Percentiles rank a stretch among this genome's conserved stretches.
Evolutionary conservation across 1,140 invertebrate genomes (phyloP).

Genomic region (Macrobrachium nipponense): DNA sequence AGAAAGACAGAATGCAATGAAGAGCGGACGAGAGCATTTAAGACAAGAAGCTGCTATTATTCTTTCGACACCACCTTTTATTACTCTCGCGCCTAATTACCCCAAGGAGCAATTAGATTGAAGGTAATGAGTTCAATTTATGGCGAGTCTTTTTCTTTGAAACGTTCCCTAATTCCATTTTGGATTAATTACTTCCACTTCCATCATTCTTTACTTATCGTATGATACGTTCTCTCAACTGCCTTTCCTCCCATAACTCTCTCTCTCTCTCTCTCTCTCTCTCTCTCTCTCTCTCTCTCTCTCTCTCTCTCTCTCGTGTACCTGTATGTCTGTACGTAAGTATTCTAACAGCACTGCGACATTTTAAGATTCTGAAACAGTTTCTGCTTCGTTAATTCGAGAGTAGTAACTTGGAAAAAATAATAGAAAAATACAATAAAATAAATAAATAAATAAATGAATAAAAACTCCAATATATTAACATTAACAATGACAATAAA

Average conservation of each 20-base stretch:
- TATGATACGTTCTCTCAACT: not conserved
- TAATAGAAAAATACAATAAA: no score
- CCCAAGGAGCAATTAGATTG: no score
- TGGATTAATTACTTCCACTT: not conserved
- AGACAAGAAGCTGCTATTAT: not conserved
- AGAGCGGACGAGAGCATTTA: not conserved
- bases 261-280: not conserved
- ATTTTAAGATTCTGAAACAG: no score
- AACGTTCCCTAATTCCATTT: not conserved
- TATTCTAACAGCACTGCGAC: no score
- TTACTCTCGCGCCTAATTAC: not conserved
- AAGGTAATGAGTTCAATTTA: no score
- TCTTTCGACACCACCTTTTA: not conserved
- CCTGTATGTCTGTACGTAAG: not conserved
- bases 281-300: not conserved
- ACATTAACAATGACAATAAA: no score
- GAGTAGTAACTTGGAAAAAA: no score
- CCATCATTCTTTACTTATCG: not conserved
- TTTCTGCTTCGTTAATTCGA: no score
- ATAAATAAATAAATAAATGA: no score
- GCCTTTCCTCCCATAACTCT: no score
- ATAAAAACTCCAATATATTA: no score
- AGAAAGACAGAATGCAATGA: not conserved
- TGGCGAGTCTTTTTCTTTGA: no score
- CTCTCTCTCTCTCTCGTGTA: not conserved